Evolutionary conservation across 2,797 vertebrate genomes (phyloP), one percentile per base, ranked within the genome.

Genomic region (Rhinogobio ventralis): DNA sequence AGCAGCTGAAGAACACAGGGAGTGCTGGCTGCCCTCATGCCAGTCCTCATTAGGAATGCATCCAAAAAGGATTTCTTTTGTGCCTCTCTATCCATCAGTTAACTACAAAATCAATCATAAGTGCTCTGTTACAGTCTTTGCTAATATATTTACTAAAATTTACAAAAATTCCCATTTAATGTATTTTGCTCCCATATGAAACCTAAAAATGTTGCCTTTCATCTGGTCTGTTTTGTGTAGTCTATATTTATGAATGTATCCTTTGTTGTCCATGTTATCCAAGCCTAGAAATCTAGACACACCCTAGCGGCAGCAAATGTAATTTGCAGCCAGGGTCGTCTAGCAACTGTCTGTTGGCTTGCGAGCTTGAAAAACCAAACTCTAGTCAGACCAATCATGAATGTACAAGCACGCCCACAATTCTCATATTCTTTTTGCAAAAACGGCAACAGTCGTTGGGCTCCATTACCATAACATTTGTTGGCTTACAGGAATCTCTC

Each of bases 11-110:
- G 23, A 71, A 55, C 36, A 81, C 67, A 86, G 57, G 53, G 85
- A 76, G 28, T 55, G 39, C 60, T 71, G 42, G 68, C 39, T 69
- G 80, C n/a, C 72, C 55, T 57, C 36, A 49, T 84, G 67, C 57
- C 68, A 87, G 78, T 74, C 83, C 81, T 88, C 69, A 85, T 87
- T 86, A 81, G 46, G 66, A 68, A 86, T 89, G 83, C 36, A 67
- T 85, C 64, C 75, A 82, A 80, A 25, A 67, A 36, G 2, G 66
- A 75, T 80, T 68, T 62, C 7, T 72, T 80, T 66, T 73, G 36
- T 75, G 9, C 33, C 23, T 67, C 33, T 36, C 68, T 69, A 46
- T 80, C 77, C 25, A 36, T 57, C 60, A 57, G 46, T 79, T 60
- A 76, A 75, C 53, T 42, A 57, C 76, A 73, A 74, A 83, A 77